These are phyloP conservation scores for Podocnemis expansa DNA, from an alignment of 2,113 vertebrate species.

Conservation along the genomic window DNA sequence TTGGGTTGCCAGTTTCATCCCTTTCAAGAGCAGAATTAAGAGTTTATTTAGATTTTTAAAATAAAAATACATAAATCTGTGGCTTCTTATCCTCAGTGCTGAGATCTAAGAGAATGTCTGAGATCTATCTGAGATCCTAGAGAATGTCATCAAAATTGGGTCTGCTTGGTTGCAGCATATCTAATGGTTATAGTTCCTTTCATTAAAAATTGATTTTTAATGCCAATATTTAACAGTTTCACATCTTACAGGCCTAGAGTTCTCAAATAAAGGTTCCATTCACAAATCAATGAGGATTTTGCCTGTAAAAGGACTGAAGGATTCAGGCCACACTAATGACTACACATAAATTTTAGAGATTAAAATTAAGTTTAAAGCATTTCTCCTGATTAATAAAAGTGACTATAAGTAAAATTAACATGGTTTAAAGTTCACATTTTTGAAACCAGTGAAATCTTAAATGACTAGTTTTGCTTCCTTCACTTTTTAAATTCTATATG, in stretches of 20 bases:
- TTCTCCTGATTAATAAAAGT: not conserved
- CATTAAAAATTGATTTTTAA: not conserved
- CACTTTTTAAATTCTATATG: not conserved
- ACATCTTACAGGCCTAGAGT: not conserved
- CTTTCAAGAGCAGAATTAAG: not conserved
- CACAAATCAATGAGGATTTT: not conserved
- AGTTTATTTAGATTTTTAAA: not conserved
- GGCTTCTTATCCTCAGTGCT: not conserved
- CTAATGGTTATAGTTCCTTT: not conserved
- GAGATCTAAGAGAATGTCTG: too few relatives aligned
- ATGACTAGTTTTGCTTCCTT: not conserved
- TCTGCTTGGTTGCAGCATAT: not conserved
- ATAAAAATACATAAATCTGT: not conserved
- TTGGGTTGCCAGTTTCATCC: not conserved
- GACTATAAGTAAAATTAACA: not conserved
- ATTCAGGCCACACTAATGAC: not conserved
- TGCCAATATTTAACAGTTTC: not conserved
- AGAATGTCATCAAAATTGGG: not conserved
- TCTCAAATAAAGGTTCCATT: not conserved
- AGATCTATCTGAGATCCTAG: too few relatives aligned
- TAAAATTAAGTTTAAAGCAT: not conserved
- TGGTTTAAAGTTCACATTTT: not conserved
- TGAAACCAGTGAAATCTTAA: not conserved
- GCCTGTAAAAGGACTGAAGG: not conserved
- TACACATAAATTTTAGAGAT: not conserved